phyloP scores from a whole-genome alignment of 2,113 vertebrate species.

The Sebastes fasciatus region DNA sequence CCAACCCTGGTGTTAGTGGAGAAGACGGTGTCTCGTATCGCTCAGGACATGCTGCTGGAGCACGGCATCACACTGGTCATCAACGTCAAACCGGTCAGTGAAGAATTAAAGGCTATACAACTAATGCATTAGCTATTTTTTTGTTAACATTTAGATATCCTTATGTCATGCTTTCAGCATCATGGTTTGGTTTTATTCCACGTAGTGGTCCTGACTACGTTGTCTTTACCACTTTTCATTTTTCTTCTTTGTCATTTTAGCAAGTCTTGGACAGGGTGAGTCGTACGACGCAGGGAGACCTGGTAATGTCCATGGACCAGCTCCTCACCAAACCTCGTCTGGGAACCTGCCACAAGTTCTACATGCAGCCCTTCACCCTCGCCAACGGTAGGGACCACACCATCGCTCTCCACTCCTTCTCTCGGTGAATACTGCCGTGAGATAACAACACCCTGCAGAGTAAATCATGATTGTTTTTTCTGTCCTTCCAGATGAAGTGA shows the following conservation, averaged over 20 bases:
- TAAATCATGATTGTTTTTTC: not conserved
- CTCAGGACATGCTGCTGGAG: constrained; percentile 97
- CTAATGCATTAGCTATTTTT: not conserved
- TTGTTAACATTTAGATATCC: not conserved
- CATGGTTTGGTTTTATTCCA: not conserved
- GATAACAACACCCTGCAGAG: rapidly evolving
- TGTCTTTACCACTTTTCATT: not conserved
- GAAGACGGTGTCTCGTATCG: constrained; percentile 98
- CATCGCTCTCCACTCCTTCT: not conserved
- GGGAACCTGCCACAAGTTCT: constrained; percentile 98
- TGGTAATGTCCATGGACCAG: constrained; percentile 99
- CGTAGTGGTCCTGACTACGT: too few relatives aligned
- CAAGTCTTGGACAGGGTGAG: constrained; percentile 97
- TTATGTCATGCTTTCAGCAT: not conserved
- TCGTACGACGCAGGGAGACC: constrained; percentile 96
- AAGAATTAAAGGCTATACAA: too few relatives aligned
- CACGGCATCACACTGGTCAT: constrained; percentile 97
- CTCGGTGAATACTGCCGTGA: not conserved
- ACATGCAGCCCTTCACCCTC: constrained; percentile 94
- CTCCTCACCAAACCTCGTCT: constrained; percentile 96
- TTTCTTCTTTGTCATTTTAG: constrained; percentile 75
- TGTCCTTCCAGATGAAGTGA: constrained; percentile 87
- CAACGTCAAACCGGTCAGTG: constrained; percentile 96
- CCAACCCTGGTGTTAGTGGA: constrained; percentile 97
- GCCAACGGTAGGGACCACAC: constrained; percentile 87